Evolutionary conservation across 2,113 vertebrate genomes (phyloP).

Genomic region (Nyctibius bracteatus): DNA sequence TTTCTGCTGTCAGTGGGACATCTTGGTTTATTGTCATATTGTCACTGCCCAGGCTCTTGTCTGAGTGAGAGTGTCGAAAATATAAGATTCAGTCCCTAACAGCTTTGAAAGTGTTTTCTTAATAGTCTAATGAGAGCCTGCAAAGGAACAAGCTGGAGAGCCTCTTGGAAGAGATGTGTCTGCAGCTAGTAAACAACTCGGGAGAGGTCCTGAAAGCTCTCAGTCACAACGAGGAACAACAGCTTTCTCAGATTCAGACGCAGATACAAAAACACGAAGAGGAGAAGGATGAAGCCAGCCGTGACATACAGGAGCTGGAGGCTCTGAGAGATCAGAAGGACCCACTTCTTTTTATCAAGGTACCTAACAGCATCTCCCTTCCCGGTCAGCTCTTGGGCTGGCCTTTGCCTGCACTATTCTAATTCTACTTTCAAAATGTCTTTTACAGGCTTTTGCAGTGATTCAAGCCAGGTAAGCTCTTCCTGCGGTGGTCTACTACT

Average conservation of each 20-base stretch:
- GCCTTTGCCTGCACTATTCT: not conserved
- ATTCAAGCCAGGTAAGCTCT: constrained; percentile 1
- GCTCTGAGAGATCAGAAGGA: not conserved
- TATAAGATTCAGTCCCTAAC: not conserved
- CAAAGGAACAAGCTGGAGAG: not conserved
- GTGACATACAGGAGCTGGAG: not conserved
- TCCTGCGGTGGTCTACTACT: not conserved
- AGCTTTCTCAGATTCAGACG: not conserved
- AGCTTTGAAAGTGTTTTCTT: not conserved
- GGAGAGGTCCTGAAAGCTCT: not conserved
- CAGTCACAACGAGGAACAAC: not conserved
- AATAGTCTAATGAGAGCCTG: not conserved
- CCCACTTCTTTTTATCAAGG: not conserved
- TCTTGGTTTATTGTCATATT: not conserved
- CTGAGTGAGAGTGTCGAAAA: not conserved
- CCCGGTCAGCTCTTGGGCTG: not conserved
- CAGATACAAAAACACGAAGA: not conserved
- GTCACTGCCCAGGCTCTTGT: not conserved
- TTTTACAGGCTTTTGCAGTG: not conserved
- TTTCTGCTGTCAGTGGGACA: not conserved
- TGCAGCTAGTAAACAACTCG: not conserved
- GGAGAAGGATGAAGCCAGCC: not conserved
- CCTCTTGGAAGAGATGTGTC: not conserved
- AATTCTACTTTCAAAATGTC: not conserved
- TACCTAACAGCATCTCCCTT: not conserved